Conservation (phyloP, 2,113 vertebrate species). For the Salvelinus alpinus region DNA sequence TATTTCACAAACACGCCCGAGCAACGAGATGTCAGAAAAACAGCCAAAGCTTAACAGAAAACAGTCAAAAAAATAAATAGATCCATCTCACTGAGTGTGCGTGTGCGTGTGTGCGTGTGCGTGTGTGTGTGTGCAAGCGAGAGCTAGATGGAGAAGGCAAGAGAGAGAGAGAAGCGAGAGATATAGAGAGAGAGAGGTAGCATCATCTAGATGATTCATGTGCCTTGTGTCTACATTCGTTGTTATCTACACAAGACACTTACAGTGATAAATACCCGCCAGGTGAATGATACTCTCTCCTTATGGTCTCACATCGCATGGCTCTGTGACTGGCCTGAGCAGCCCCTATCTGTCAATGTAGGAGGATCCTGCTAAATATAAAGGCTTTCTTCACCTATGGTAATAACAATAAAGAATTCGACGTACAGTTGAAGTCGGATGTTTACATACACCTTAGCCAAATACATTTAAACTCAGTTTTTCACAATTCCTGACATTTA, state of each 20-base stretch:
- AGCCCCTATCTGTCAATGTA: background rate
- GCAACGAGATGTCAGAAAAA: slow-evolving; percentile 17
- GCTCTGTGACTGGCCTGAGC: slow-evolving; percentile 1
- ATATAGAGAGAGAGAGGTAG: slow-evolving; percentile 24
- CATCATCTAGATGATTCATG: slow-evolving; percentile 27
- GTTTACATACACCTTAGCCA: too few relatives aligned
- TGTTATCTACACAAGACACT: slow-evolving; percentile 33
- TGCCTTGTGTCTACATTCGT: slow-evolving; percentile 29
- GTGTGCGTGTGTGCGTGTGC: background rate
- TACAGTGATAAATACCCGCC: slow-evolving; percentile 34
- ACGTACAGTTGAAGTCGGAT: too few relatives aligned
- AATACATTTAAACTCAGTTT: too few relatives aligned
- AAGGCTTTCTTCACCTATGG: background rate
- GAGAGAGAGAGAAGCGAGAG: slow-evolving; percentile 21
- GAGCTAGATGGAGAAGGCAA: background rate
- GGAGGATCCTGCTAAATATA: background rate
- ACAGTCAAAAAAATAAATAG: too few relatives aligned
- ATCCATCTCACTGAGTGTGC: background rate
- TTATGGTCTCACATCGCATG: background rate
- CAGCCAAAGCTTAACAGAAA: slow-evolving; percentile 13
- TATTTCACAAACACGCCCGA: slow-evolving; percentile 10
- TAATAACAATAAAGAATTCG: too few relatives aligned
- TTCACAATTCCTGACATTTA: too few relatives aligned
- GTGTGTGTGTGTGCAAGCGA: background rate
- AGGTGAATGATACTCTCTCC: slow-evolving; percentile 1